Percentiles rank a stretch among this genome's conserved stretches.
phyloP scores from a whole-genome alignment of 2,888 invertebrate genomes.

The Ceraclea dissimilis region DNA sequence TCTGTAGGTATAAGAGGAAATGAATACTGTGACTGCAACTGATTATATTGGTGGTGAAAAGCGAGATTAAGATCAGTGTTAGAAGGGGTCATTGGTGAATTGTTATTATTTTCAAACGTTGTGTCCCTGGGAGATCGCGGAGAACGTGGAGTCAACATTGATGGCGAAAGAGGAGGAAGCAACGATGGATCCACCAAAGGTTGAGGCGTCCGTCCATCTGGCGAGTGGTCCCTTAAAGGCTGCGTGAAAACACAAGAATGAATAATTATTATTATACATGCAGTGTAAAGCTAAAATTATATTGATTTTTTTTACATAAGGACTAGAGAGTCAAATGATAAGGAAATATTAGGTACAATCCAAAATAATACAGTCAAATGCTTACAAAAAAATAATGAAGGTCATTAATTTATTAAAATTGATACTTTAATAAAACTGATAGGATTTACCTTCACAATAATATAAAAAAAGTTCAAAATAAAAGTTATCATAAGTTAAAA shows the following conservation, averaged over 20 bases:
- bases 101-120: slow-evolving; percentile 14
- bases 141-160: slow-evolving; percentile 1
- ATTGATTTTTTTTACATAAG: background rate
- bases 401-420: no score
- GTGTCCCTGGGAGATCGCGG: slow-evolving; percentile 1
- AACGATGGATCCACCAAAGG: slow-evolving; percentile 8
- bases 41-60: background rate
- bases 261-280: background rate
- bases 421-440: no score
- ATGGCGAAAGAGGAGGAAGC: slow-evolving; percentile 6
- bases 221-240: slow-evolving; percentile 1
- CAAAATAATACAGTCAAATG: no score
- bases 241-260: background rate
- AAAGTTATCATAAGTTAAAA: no score
- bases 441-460: no score
- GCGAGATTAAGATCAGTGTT: background rate
- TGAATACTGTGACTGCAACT: background rate
- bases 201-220: slow-evolving; percentile 2
- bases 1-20: background rate
- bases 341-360: no score
- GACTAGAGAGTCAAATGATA: no score
- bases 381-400: background rate
- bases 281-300: background rate
- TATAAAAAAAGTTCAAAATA: no score
- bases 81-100: slow-evolving; percentile 4